Base-by-base conservation (phyloP, 2,797 vertebrate genomes). In the Sebastes taczanowskii region DNA sequence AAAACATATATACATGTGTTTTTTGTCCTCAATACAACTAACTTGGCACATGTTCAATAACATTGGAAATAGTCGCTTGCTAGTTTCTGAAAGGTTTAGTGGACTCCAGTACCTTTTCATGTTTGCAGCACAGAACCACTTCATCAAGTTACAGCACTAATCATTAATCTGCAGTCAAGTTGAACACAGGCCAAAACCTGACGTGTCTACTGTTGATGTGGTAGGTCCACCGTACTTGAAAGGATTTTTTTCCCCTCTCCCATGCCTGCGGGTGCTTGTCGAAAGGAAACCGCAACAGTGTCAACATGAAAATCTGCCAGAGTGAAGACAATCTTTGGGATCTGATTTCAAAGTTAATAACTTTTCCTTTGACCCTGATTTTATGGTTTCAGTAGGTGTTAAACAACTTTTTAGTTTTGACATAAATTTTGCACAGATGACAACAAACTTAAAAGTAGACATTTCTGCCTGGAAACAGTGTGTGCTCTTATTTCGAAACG, bases 241-340 rank as follows among this genome's bases (percentile, higher is more conserved):
- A 74, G 53, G 9, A 55, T 60, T 55, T 18, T 59, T 13, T 29
- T 3, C 0, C 2, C 10, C n/a, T 58, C 42, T 49, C 32, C 32
- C 14, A 14, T 63, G 63, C 77, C 69, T 81, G 78, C 16, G 3
- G 79, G 42, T 64, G 42, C 65, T 81, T 78, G 67, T 77, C 85
- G 71, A 86, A 87, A 90, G 73, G 23, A 91, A 89, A 77, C 65
- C 20, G 1, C 84, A 68, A 42, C 77, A 49, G 62, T 85, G 61
- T 86, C 71, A 81, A 84, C 81, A 80, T 78, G 32, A 77, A 71
- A 73, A 79, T 73, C 29, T 81, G 53, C 77, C 46, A 32, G 14
- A 79, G 55, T 68, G 18, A 71, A 67, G 34, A 30, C 60, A 73
- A 73, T 74, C 7, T 71, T 16, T 52, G 16, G 67, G 55, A 46